Base-by-base conservation (phyloP, 1,140 invertebrate genomes). In the Drosophila sturtevanti region DNA sequence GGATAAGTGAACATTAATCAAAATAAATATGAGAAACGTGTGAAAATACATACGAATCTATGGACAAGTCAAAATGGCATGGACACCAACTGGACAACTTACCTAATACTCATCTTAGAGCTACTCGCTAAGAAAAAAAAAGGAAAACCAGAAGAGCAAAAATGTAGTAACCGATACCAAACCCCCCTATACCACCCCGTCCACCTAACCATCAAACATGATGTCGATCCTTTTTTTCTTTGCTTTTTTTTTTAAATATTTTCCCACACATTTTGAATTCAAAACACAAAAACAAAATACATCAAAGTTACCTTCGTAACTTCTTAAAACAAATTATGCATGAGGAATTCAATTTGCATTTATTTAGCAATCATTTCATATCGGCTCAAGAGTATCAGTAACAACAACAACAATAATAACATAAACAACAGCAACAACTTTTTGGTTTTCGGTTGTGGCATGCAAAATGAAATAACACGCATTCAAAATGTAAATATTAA, bases 321-420 rank as follows among this genome's bases (percentile, higher is more conserved):
- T 87, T 89, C 72, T 76, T 48, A 48, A 87, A 87, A 79, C 84
- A 89, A 89, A 89, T 89, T 89, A 89, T 89, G 84, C 84, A 89
- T 89, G 84, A 84, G 79, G 80, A 89, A 89, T 89, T 89, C 84
- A 89, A 89, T 89, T 89, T 89, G 84, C 84, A 89, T 89, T 89
- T 89, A 89, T 89, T 89, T 89, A 78, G 85, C 84, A 89, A 89
- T 89, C 89, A 89, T 89, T 89, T 89, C 73, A 89, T 89, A 89
- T 76, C 72, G 77, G 68, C 64, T 79, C 72, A 79, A 66, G 72
- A 79, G 54, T 68, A 79, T 84, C 79, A 81, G 73, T 68, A 87
- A 66, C 67, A 65, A 56, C 70, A 74, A 65, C 52, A 79, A 64
- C 11, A 85, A 65, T 60, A 63, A 54, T 65, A 72, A 70, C 65